Percentiles rank a stretch among this genome's conserved stretches.
These are phyloP conservation scores for Schizopygopsis malacanthus DNA, from an alignment of 2,797 vertebrate genomes.

Conservation along the genomic window DNA sequence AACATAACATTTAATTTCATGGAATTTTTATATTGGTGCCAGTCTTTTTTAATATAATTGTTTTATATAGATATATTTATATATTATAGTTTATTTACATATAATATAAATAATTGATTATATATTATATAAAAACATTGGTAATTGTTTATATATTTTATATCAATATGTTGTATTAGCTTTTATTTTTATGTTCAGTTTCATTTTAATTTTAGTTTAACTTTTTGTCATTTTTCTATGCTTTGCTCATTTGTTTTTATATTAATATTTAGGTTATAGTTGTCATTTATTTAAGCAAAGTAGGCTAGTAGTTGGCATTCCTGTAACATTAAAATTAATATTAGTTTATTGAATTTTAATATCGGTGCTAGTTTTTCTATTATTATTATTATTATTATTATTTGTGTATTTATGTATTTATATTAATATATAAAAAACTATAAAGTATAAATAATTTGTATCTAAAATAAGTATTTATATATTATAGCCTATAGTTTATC, in stretches of 20 bases:
- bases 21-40: neutral
- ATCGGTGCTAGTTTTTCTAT: too few species aligned
- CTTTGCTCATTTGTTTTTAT: neutral
- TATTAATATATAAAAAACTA: too few species aligned
- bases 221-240: neutral
- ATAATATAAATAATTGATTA: neutral
- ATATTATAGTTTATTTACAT: neutral
- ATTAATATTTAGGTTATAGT: neutral
- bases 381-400: too few species aligned
- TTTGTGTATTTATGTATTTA: too few species aligned
- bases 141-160: neutral
- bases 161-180: neutral
- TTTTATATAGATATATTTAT: neutral
- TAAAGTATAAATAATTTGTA: too few species aligned
- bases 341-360: too few species aligned
- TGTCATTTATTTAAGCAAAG: neutral
- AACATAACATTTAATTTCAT: neutral
- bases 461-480: too few species aligned
- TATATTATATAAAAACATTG: neutral
- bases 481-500: too few species aligned
- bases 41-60: too few species aligned
- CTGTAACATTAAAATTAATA: neutral
- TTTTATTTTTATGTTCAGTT: neutral
- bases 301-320: neutral
- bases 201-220: neutral